phyloP scores from a whole-genome alignment of 2,888 invertebrate species.

The Dynastes hyllus region DNA sequence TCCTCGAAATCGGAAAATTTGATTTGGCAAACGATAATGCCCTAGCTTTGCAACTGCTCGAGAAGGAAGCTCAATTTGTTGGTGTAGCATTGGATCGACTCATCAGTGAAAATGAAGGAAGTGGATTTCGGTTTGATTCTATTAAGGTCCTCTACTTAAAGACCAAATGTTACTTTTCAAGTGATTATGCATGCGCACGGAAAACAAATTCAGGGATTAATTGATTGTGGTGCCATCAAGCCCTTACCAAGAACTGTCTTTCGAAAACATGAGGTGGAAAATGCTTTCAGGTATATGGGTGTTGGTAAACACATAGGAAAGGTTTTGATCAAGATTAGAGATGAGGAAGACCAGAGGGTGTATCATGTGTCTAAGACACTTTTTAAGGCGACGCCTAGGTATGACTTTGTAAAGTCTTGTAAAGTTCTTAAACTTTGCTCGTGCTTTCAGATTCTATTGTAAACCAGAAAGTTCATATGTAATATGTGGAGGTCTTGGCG shows the following conservation, averaged over 20 bases:
- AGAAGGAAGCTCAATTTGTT: constrained; percentile 76
- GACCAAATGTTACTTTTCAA: neutral
- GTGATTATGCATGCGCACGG: neutral
- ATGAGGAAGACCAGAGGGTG: constrained; percentile 56
- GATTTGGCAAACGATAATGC: constrained; percentile 81
- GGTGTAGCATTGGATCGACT: constrained; percentile 82
- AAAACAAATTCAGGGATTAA: neutral
- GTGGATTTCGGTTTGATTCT: neutral
- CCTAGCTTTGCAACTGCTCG: constrained; percentile 74
- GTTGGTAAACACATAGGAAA: constrained; percentile 89
- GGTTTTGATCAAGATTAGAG: constrained; percentile 70
- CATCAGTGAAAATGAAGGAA: neutral
- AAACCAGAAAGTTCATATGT: constrained; percentile 63
- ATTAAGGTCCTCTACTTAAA: neutral
- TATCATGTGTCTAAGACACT: neutral
- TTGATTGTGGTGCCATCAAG: constrained; percentile 76
- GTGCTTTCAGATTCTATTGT: constrained; percentile 53
- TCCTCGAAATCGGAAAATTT: constrained; percentile 90
- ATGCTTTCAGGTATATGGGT: constrained; percentile 80
- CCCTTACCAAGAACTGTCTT: constrained; percentile 82
- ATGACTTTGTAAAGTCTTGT: neutral
- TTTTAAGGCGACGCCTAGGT: constrained; percentile 49
- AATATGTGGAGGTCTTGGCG: constrained; percentile 74
- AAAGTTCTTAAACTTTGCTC: no score
- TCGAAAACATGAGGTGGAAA: constrained; percentile 78